phyloP scores from a whole-genome alignment of 2,113 vertebrate species.

The Sapayoa aenigma region DNA sequence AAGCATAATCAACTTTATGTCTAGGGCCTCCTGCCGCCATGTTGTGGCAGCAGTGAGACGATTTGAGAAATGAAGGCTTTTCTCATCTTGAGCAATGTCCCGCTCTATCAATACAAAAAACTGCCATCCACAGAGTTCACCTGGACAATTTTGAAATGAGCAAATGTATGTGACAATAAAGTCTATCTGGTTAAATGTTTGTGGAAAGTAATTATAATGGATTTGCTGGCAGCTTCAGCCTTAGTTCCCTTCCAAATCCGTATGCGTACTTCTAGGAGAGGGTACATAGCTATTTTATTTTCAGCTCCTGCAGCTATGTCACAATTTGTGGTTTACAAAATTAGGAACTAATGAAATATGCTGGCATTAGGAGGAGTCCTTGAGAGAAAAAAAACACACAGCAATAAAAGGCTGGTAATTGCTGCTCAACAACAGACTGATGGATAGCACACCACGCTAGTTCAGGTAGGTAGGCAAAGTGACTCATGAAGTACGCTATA shows the following conservation, averaged over 20 bases:
- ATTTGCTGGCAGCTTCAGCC: not conserved
- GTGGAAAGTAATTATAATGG: not conserved
- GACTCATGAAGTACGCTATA: slow-evolving; percentile 10
- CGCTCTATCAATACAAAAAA: not conserved
- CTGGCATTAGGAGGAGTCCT: not conserved
- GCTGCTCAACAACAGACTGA: not conserved
- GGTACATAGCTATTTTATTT: not conserved
- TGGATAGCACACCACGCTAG: not conserved
- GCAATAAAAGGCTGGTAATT: slow-evolving; percentile 29
- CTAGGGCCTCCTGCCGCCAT: not conserved
- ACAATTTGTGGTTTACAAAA: slow-evolving; percentile 8
- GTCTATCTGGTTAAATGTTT: not conserved
- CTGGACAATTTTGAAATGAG: not conserved
- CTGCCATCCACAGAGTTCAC: not conserved
- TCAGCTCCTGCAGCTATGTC: not conserved
- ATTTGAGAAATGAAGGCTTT: not conserved
- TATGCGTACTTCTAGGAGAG: not conserved
- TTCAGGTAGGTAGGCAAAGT: slow-evolving; percentile 31
- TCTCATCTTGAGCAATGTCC: not conserved
- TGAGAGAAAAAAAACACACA: not conserved
- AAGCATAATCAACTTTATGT: accelerated
- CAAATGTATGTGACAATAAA: not conserved
- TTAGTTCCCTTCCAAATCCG: not conserved
- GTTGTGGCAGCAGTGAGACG: accelerated
- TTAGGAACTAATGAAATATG: slow-evolving; percentile 22